Percentiles rank a stretch among this genome's conserved stretches.
These are phyloP conservation scores for Euura saliciscinereae DNA, from an alignment of 1,140 invertebrate species.

Conservation along the genomic window DNA sequence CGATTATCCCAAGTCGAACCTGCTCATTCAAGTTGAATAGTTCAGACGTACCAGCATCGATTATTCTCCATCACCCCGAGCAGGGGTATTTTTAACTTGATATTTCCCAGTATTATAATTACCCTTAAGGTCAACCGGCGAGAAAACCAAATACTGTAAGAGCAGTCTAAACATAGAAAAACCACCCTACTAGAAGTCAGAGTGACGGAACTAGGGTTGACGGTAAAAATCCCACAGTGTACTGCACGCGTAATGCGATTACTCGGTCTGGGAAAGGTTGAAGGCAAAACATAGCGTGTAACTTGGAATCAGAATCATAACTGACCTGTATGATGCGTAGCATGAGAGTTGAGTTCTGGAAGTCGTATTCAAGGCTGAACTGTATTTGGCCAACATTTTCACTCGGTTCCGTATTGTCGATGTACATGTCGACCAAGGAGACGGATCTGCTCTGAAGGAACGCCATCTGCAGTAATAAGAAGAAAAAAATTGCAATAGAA, in stretches of 20 bases:
- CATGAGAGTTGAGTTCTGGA: conserved; percentile 92
- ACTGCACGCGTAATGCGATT: background rate
- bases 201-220: background rate
- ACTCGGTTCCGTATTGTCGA: conserved; percentile 88
- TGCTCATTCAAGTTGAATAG: too few species aligned
- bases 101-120: background rate
- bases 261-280: background rate
- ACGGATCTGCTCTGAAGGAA: conserved; percentile 88
- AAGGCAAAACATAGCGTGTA: background rate
- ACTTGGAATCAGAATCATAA: conserved; percentile 16
- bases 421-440: conserved; percentile 94
- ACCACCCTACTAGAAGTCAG: background rate
- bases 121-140: background rate
- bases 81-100: conserved; percentile 2
- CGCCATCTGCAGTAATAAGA: conserved; percentile 57
- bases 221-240: background rate
- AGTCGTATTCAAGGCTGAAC: conserved; percentile 94
- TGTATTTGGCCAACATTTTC: conserved; percentile 95
- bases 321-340: conserved; percentile 88
- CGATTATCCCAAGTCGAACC: too few species aligned
- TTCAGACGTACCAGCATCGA: too few species aligned
- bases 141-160: background rate
- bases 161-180: background rate
- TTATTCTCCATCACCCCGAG: background rate
- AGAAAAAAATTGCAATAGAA: background rate